These are phyloP conservation scores for Andrena praecox DNA, from an alignment of 2,888 invertebrate genomes.

Conservation along the genomic window DNA sequence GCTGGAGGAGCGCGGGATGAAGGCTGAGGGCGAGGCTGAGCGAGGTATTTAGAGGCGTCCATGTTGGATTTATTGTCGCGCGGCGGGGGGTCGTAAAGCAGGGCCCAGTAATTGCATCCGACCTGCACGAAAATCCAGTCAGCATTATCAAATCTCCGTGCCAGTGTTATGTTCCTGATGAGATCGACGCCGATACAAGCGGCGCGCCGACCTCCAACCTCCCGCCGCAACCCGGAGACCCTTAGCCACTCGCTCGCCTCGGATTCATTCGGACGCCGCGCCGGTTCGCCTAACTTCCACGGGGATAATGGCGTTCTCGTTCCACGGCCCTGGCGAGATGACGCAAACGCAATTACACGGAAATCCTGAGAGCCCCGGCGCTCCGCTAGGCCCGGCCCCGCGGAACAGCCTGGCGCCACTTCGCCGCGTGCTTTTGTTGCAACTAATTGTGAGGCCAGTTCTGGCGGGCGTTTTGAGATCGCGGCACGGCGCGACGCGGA, in stretches of 20 bases:
- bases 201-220: background rate
- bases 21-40: background rate
- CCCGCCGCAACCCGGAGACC: background rate
- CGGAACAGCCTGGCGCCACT: conserved; percentile 11
- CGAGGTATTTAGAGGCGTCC: background rate
- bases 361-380: conserved; percentile 48
- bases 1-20: background rate
- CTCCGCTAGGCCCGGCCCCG: background rate
- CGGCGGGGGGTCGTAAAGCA: background rate
- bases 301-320: conserved; percentile 72
- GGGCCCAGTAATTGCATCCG: conserved; percentile 72
- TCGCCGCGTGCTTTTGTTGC: conserved; percentile 41
- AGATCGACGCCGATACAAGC: conserved; percentile 56
- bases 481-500: background rate
- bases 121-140: conserved; percentile 78
- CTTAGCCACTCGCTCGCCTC: conserved; percentile 16
- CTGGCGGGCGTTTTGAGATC: conserved; percentile 4
- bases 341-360: conserved; percentile 80
- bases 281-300: conserved; percentile 59
- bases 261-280: conserved; percentile 54
- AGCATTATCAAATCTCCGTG: conserved; percentile 78
- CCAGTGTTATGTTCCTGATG: conserved; percentile 67
- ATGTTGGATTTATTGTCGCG: background rate
- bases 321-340: conserved; percentile 71
- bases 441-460: conserved; percentile 45